Conservation (phyloP, 2,797 vertebrate species). For the Lophotriccus pileatus region DNA sequence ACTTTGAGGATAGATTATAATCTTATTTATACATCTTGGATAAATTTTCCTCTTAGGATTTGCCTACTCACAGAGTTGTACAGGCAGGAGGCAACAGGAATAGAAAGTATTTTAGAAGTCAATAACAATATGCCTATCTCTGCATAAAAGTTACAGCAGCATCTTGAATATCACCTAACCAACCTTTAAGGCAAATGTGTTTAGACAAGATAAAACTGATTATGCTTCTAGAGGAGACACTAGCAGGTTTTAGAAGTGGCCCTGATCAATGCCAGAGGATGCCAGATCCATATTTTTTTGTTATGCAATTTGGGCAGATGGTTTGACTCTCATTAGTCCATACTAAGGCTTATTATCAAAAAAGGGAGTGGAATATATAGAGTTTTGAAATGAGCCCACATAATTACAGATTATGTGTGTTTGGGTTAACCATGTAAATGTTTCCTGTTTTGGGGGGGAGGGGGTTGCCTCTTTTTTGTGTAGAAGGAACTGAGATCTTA, state of each 20-base stretch:
- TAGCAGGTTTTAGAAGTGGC: background rate
- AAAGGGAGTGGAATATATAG: background rate
- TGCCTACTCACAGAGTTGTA: background rate
- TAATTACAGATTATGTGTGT: background rate
- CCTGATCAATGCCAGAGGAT: background rate
- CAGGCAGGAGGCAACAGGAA: background rate
- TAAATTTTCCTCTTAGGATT: background rate
- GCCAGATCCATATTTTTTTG: background rate
- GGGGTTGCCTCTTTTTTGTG: background rate
- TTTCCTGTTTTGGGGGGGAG: background rate
- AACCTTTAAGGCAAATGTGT: background rate
- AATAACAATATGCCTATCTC: background rate
- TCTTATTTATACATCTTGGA: background rate
- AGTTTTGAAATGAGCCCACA: background rate
- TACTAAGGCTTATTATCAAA: background rate
- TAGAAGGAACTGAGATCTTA: background rate
- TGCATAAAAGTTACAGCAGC: background rate
- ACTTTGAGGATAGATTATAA: background rate
- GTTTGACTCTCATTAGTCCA: background rate
- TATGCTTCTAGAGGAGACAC: background rate
- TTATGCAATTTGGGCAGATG: background rate
- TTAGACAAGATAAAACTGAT: constrained; percentile 22
- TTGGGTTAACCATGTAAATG: background rate
- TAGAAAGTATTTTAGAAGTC: constrained; percentile 11
- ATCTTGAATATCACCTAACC: background rate